These are phyloP conservation scores for Eriosoma lanigerum DNA, from an alignment of 1,140 invertebrate species.

Conservation along the genomic window DNA sequence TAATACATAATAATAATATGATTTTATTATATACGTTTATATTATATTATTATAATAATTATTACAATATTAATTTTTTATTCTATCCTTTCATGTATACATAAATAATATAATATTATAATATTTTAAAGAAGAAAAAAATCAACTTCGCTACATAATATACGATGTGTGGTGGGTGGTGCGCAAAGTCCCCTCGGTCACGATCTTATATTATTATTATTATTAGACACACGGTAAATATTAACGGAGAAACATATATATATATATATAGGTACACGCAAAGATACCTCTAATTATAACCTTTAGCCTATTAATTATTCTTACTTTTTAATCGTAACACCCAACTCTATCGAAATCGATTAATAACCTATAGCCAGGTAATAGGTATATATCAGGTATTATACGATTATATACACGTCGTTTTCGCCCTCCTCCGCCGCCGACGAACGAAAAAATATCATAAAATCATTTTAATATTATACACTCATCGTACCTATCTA, in stretches of 20 bases:
- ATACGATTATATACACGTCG: neutral
- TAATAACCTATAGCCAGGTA: slow-evolving; percentile 41
- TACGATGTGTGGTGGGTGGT: slow-evolving; percentile 39
- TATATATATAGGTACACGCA: too few species aligned
- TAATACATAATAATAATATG: slow-evolving; percentile 4
- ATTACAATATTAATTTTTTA: slow-evolving; percentile 18
- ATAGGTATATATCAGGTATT: too few species aligned
- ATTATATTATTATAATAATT: neutral
- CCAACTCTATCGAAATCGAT: slow-evolving; percentile 49
- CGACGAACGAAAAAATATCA: neutral
- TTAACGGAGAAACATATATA: neutral
- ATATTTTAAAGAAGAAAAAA: neutral
- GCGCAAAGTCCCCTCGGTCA: slow-evolving; percentile 48
- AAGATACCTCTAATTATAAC: slow-evolving; percentile 47
- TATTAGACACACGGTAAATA: neutral
- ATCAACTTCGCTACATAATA: neutral
- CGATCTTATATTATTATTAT: slow-evolving; percentile 29
- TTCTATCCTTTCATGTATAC: slow-evolving; percentile 14
- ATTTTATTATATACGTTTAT: neutral
- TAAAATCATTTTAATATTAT: neutral
- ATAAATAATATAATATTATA: slow-evolving; percentile 28
- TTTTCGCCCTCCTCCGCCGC: slow-evolving; percentile 13
- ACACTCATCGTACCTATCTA: neutral
- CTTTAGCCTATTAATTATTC: slow-evolving; percentile 51
- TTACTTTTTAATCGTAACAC: slow-evolving; percentile 51